Evolutionary conservation across 2,113 vertebrate genomes (phyloP).

Genomic region (Circaetus cinerascens): DNA sequence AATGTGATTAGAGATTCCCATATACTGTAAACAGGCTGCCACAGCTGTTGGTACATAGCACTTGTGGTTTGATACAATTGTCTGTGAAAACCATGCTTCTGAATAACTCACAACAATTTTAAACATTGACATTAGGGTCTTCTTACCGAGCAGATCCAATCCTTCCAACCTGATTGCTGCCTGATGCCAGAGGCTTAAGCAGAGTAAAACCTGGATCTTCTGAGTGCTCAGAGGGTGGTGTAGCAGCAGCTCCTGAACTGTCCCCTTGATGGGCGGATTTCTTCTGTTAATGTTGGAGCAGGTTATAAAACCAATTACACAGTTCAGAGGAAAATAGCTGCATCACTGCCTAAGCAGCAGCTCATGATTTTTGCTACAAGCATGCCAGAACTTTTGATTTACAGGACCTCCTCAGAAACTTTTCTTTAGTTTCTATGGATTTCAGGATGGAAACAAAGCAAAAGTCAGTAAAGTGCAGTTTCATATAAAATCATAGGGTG

Average conservation of each 20-base stretch:
- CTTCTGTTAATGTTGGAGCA: constrained; percentile 34
- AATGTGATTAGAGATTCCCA: not conserved
- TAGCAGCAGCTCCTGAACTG: not conserved
- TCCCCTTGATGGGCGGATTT: not conserved
- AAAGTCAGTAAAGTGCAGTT: not conserved
- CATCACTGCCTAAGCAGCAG: not conserved
- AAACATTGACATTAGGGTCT: not conserved
- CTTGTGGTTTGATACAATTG: not conserved
- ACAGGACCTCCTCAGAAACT: not conserved
- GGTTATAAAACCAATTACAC: not conserved
- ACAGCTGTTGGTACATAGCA: not conserved
- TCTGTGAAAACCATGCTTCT: not conserved
- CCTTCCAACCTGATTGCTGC: constrained; percentile 50
- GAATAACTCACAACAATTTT: not conserved
- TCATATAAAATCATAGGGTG: not conserved
- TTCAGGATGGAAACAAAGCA: not conserved
- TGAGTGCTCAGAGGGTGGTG: not conserved
- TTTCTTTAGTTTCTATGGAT: not conserved
- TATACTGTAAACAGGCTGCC: not conserved
- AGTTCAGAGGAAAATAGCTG: constrained; percentile 1
- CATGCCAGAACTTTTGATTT: not conserved
- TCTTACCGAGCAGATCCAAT: constrained; percentile 73
- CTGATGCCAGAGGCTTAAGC: constrained; percentile 34
- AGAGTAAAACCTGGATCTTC: not conserved
- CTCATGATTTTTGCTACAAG: not conserved